Evolutionary conservation across 2,888 invertebrate genomes (phyloP).

Genomic region (Hoplodrina ambigua): DNA sequence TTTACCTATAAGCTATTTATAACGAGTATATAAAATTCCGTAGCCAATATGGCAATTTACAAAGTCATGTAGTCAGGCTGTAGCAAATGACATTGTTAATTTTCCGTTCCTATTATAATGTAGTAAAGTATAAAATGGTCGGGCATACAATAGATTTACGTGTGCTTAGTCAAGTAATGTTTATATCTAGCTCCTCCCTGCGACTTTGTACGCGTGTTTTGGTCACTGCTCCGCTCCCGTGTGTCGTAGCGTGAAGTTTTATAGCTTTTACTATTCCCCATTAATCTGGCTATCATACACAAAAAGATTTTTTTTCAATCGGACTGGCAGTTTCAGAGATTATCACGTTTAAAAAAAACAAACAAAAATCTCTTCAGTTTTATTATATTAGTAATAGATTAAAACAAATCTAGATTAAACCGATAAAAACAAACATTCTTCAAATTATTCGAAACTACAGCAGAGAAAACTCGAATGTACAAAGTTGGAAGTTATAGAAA

Average conservation of each 20-base stretch:
- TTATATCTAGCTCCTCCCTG: no score
- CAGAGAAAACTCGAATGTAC: neutral
- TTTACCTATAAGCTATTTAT: conserved; percentile 18
- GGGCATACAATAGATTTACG: neutral
- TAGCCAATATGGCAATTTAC: neutral
- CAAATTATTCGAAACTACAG: neutral
- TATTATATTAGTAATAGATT: no score
- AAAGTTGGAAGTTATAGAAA: conserved; percentile 17
- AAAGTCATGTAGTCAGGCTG: conserved; percentile 5
- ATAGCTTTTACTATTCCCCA: no score
- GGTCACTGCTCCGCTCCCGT: no score
- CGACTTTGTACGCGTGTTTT: no score
- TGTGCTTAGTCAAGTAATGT: neutral
- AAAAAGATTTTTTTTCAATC: no score
- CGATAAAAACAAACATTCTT: neutral
- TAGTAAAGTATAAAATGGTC: neutral
- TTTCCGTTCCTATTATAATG: neutral
- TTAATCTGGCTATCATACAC: no score
- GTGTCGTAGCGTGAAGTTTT: no score
- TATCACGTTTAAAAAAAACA: no score
- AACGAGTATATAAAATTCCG: conserved; percentile 3
- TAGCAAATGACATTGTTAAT: neutral
- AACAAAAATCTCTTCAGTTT: no score
- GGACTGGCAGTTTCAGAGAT: no score
- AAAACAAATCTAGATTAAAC: no score